phyloP scores from a whole-genome alignment of 2,113 vertebrate genomes.

The Spermophilus dauricus region DNA sequence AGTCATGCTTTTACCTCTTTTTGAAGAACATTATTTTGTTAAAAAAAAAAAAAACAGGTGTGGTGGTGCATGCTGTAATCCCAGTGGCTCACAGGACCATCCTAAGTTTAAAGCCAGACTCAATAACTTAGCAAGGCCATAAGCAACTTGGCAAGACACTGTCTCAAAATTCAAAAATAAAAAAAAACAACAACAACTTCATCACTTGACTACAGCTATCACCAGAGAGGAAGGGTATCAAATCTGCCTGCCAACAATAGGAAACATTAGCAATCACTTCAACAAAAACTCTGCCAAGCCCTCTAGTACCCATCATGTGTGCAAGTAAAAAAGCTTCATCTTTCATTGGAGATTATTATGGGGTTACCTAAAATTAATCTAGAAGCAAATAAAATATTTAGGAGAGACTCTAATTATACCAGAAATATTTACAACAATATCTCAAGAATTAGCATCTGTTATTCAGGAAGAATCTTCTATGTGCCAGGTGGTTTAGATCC shows the following conservation, averaged over 20 bases:
- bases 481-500: not conserved
- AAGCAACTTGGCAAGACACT: too few relatives aligned
- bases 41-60: too few relatives aligned
- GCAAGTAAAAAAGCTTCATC: not conserved
- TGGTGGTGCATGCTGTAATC: too few relatives aligned
- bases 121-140: too few relatives aligned
- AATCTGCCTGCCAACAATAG: not conserved
- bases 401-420: not conserved
- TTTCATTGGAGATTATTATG: not conserved
- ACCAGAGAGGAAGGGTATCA: not conserved
- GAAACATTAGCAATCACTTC: not conserved
- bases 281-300: not conserved
- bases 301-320: not conserved
- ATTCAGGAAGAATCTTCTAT: not conserved
- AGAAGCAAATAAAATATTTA: not conserved
- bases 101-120: too few relatives aligned
- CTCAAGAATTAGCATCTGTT: not conserved
- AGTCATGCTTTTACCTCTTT: not conserved
- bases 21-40: constrained; percentile 3
- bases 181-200: not conserved
- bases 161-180: too few relatives aligned
- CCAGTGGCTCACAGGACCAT: too few relatives aligned
- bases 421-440: not conserved
- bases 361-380: not conserved
- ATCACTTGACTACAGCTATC: not conserved